These are phyloP conservation scores for Eudemis profundana DNA, from an alignment of 2,888 invertebrate genomes.

Conservation along the genomic window DNA sequence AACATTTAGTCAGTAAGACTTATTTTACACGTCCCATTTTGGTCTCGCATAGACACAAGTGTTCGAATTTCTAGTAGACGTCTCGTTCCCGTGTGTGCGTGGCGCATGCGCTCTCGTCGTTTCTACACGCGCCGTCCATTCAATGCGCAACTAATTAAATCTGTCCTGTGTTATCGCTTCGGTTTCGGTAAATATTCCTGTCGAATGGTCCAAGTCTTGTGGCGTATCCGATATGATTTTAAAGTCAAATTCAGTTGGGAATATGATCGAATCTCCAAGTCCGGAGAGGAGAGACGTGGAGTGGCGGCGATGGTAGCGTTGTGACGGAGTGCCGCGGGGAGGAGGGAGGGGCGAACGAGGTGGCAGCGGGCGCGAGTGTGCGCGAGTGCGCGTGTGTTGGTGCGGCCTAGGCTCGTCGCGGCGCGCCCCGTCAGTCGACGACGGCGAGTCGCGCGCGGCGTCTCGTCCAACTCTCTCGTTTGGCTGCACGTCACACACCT, in stretches of 20 bases:
- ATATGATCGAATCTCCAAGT: slow-evolving; percentile 71
- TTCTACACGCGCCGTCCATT: slow-evolving; percentile 75
- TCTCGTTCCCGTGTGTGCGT: slow-evolving; percentile 66
- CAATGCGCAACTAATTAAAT: slow-evolving; percentile 74
- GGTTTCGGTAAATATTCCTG: slow-evolving; percentile 74
- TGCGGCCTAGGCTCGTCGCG: slow-evolving; percentile 72
- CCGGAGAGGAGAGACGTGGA: slow-evolving; percentile 57
- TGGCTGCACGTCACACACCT: slow-evolving; percentile 72
- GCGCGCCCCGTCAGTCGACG: slow-evolving; percentile 84
- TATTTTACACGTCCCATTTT: slow-evolving; percentile 57
- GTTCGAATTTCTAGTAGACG: slow-evolving; percentile 59
- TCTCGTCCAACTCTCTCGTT: slow-evolving; percentile 70
- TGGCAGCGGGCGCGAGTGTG: slow-evolving; percentile 63
- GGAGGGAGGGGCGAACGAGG: slow-evolving; percentile 55
- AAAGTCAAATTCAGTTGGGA: slow-evolving; percentile 82
- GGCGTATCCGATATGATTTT: slow-evolving; percentile 72
- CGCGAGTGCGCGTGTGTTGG: slow-evolving; percentile 78
- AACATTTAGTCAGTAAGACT: slow-evolving; percentile 15
- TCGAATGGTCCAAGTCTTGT: slow-evolving; percentile 65
- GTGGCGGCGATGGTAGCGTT: slow-evolving; percentile 48
- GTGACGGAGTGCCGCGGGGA: slow-evolving; percentile 49
- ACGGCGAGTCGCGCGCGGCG: slow-evolving; percentile 83
- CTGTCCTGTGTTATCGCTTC: slow-evolving; percentile 63
- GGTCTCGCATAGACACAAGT: slow-evolving; percentile 56
- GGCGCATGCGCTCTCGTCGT: slow-evolving; percentile 76